Base-by-base conservation (phyloP, 2,113 vertebrate species). In the Lynx canadensis region DNA sequence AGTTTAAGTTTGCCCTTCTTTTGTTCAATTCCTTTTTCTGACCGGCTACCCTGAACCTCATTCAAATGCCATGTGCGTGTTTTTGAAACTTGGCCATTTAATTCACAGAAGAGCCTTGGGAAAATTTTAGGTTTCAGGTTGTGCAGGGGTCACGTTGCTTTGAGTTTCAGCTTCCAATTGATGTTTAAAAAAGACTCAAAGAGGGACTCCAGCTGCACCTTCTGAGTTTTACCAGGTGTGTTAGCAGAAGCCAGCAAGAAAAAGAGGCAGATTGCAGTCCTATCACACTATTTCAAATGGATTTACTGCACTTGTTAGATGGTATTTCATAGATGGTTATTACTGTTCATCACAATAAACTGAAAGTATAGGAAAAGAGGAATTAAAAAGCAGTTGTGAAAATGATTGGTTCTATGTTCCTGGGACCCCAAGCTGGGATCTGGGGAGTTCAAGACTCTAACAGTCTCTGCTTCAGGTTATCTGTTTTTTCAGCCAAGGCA, bases 21-120 rank as follows among this genome's bases (percentile, higher is more conserved):
- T 96, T 97, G 90, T 97, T 97, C 81, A 66, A 1, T 95, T 97
- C 36, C 52, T 82, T 97, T 97, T 91, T 94, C 94, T 97, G 91
- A 88, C 86, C 71, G 66, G 85, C 95, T 95, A 63, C 73, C 82
- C 78, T 91, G 89, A 93, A 96, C 97, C 83, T 97, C 93, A 97
- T 98, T 97, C 95, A 97, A 95, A 97, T 95, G 96, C 89, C 66
- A n/a, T 57, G 93, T 81, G 92, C 1, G 3, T 96, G 38, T 85
- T 74, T 94, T 86, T 97, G 85, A 94, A 97, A 94, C 82, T 11
- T 91, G 94, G 93, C 66, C 93, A 91, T 94, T 98, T 87, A 97
- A 95, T 95, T 97, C 92, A 95, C 83, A 95, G 92, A 84, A 88
- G 94, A 97, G 84, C 94, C 88, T 94, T 94, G 91, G 89, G 97